phyloP scores from a whole-genome alignment of 2,888 invertebrate species.

The Diaphora mendica region DNA sequence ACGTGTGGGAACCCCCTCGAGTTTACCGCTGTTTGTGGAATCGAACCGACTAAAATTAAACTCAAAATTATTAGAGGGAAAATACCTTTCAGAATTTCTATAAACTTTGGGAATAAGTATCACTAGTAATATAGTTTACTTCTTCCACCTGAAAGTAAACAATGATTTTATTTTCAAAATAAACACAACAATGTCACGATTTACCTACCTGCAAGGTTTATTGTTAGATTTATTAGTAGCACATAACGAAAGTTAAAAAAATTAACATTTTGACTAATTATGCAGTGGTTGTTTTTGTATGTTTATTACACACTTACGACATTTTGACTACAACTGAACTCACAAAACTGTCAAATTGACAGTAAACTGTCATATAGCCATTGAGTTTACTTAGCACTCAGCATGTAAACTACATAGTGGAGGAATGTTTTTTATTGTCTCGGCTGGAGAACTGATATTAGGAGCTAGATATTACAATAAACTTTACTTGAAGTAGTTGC shows the following conservation, averaged over 20 bases:
- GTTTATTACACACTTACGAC: background rate
- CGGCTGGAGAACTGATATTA: background rate
- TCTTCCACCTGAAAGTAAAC: background rate
- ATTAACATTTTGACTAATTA: conserved; percentile 12
- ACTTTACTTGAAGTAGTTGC: too few species aligned
- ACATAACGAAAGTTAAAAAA: background rate
- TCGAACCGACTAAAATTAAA: background rate
- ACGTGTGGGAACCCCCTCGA: too few species aligned
- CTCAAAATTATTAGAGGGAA: background rate
- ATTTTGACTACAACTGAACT: conserved; percentile 12
- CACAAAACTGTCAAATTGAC: conserved; percentile 9
- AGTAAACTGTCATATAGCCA: background rate
- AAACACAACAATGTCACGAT: background rate
- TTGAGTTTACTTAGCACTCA: background rate
- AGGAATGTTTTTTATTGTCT: background rate
- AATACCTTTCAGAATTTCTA: background rate
- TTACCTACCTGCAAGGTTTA: conserved; percentile 1
- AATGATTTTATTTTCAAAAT: background rate
- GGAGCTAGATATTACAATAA: too few species aligned
- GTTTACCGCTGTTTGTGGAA: background rate
- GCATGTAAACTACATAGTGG: background rate
- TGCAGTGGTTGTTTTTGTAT: background rate
- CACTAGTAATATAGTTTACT: background rate
- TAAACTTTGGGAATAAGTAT: background rate
- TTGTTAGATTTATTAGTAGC: background rate